Percentiles rank a stretch among this genome's conserved stretches.
phyloP scores from a whole-genome alignment of 2,797 vertebrate genomes.

The Poecilia velifera region DNA sequence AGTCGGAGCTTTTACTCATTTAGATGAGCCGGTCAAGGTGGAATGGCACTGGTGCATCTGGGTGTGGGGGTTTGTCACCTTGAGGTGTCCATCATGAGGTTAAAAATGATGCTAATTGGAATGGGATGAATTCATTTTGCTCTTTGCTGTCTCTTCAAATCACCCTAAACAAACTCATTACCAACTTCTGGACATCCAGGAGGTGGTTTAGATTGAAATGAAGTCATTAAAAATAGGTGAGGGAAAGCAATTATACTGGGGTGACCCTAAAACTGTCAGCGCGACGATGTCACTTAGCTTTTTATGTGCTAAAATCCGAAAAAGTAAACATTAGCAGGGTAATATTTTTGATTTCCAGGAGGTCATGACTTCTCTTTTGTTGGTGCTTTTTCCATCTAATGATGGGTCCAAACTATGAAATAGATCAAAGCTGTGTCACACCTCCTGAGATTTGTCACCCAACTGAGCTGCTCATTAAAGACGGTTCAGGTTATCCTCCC shows the following conservation, averaged over 20 bases:
- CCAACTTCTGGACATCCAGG: slow-evolving; percentile 78
- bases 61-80: slow-evolving; percentile 89
- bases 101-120: slow-evolving; percentile 99
- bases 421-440: slow-evolving; percentile 49
- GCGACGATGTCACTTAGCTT: slow-evolving; percentile 83
- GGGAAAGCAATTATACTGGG: slow-evolving; percentile 88
- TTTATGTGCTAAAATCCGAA: slow-evolving; percentile 79
- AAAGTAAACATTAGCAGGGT: slow-evolving; percentile 37
- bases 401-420: slow-evolving; percentile 56
- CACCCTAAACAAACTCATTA: slow-evolving; percentile 95
- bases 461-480: slow-evolving; percentile 79
- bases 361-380: slow-evolving; percentile 35
- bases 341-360: slow-evolving; percentile 53
- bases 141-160: slow-evolving; percentile 94
- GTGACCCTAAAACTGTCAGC: slow-evolving; percentile 87
- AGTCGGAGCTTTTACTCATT: slow-evolving; percentile 78
- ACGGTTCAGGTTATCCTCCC: slow-evolving; percentile 72
- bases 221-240: slow-evolving; percentile 87
- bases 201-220: slow-evolving; percentile 80
- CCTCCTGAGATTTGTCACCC: slow-evolving; percentile 69
- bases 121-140: slow-evolving; percentile 95
- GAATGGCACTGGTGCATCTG: slow-evolving; percentile 89
- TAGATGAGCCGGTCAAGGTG: slow-evolving; percentile 70
- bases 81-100: slow-evolving; percentile 94
- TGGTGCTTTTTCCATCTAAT: slow-evolving; percentile 37